phyloP scores from a whole-genome alignment of 2,113 vertebrate species.

The Lichenostomus cassidix region DNA sequence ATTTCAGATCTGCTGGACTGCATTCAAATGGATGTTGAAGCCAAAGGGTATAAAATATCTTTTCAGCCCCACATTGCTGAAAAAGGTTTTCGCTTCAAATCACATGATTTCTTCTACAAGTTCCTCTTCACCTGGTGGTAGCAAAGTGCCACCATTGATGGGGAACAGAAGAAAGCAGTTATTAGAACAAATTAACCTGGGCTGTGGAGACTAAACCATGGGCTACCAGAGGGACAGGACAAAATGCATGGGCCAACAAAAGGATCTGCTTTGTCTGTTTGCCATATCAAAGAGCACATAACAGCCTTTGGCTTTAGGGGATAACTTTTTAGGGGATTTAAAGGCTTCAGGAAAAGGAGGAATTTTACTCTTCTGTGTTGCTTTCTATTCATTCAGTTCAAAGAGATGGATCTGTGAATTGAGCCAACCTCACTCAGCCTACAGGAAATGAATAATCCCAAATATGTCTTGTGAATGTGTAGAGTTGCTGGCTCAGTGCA shows the following conservation, averaged over 20 bases:
- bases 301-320: background rate
- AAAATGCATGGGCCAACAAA: accelerated
- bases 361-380: background rate
- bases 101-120: conserved; percentile 78
- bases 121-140: conserved; percentile 92
- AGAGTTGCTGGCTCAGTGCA: background rate
- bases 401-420: background rate
- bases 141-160: background rate
- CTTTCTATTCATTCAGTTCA: background rate
- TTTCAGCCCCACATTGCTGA: conserved; percentile 59
- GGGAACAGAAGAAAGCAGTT: background rate
- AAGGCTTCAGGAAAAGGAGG: background rate
- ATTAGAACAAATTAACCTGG: background rate
- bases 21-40: conserved; percentile 83
- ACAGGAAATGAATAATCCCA: background rate
- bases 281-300: background rate
- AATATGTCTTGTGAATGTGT: accelerated
- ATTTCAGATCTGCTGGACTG: conserved; percentile 84
- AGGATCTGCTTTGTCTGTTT: background rate
- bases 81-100: conserved; percentile 77
- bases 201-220: background rate
- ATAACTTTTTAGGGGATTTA: background rate
- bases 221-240: background rate
- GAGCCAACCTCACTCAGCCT: background rate
- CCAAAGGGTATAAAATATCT: conserved; percentile 80